A percentile compares a stretch with the other conserved stretches of the same genome.
Conservation (phyloP, 2,888 invertebrate genomes). For the Biston betularia region DNA sequence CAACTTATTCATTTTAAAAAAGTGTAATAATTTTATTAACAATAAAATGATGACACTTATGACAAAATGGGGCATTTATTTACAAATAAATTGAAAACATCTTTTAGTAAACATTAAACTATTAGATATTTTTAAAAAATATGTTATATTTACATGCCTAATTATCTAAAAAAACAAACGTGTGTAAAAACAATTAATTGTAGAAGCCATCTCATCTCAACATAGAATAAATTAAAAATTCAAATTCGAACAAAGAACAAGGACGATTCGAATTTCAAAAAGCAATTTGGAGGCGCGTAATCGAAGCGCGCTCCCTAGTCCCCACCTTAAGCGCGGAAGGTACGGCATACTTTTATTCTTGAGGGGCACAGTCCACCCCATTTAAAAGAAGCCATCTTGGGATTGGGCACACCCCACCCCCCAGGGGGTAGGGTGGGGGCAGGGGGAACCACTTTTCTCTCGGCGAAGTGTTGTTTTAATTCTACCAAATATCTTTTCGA, state of each 20-base stretch:
- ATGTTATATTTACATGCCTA: not conserved
- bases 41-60: no score
- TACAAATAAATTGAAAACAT: no score
- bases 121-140: not conserved
- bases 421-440: conserved; percentile 52
- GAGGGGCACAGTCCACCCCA: conserved; percentile 82
- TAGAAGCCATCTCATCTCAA: conserved; percentile 42
- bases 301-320: conserved; percentile 66
- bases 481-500: conserved; percentile 85
- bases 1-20: no score
- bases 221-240: conserved; percentile 49
- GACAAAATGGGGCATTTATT: no score
- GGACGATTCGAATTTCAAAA: conserved; percentile 69
- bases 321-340: conserved; percentile 74
- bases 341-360: conserved; percentile 84
- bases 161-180: not conserved
- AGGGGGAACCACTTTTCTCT: conserved; percentile 81
- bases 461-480: conserved; percentile 85
- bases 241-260: conserved; percentile 53
- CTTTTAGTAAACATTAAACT: no score
- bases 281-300: conserved; percentile 77
- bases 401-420: conserved; percentile 61
- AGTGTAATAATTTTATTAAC: no score
- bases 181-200: conserved; percentile 26
- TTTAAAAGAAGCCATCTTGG: conserved; percentile 86